A percentile compares a stretch with the other conserved stretches of the same genome.
phyloP scores from a whole-genome alignment of 2,113 vertebrate genomes.

The Hirundichthys speculiger region DNA sequence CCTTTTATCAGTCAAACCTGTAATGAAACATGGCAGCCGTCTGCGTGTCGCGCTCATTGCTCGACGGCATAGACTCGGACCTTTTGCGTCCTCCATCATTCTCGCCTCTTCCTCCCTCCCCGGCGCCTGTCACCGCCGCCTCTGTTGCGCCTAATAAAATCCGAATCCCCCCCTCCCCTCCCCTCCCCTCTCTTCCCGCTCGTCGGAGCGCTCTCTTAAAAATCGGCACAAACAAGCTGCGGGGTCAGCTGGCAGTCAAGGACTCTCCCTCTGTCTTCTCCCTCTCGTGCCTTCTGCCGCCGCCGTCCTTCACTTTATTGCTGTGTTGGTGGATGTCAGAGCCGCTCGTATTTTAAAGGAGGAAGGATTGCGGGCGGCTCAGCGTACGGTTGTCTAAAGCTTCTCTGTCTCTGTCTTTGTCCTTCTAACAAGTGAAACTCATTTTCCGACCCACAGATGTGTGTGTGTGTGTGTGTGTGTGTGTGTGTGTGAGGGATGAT shows the following conservation, averaged over 20 bases:
- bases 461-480: background rate
- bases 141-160: constrained; percentile 42
- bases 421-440: constrained; percentile 55
- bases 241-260: constrained; percentile 70
- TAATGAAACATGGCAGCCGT: constrained; percentile 17
- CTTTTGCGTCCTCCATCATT: constrained; percentile 65
- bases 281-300: constrained; percentile 43
- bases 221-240: constrained; percentile 67
- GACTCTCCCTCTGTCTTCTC: constrained; percentile 66
- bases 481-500: constrained; percentile 46
- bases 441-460: constrained; percentile 44
- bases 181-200: constrained; percentile 22
- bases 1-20: constrained; percentile 26
- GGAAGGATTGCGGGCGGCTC: constrained; percentile 60
- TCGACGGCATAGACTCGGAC: constrained; percentile 44
- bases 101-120: constrained; percentile 13
- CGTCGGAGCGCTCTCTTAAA: constrained; percentile 30
- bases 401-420: constrained; percentile 59
- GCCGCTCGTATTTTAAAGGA: constrained; percentile 28
- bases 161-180: constrained; percentile 21
- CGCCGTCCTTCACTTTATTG: constrained; percentile 34
- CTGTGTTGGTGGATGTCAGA: constrained; percentile 1
- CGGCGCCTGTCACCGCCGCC: constrained; percentile 23
- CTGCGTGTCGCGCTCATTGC: constrained; percentile 37
- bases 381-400: constrained; percentile 56